Base-by-base conservation (phyloP, 1,140 invertebrate species). In the Mycetomoellerius zeteki region DNA sequence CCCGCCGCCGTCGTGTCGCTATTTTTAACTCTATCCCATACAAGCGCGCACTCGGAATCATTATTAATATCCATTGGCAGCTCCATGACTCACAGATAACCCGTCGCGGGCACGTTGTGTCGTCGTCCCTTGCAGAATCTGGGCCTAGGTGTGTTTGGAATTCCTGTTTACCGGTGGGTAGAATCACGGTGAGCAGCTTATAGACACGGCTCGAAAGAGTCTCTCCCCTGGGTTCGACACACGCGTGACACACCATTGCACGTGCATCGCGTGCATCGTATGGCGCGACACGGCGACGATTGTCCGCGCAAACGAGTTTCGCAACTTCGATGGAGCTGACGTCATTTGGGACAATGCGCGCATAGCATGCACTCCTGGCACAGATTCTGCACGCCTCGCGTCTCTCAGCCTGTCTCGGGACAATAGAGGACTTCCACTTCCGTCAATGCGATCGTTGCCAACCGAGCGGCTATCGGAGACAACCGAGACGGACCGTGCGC, bases 241-340 rank as follows among this genome's bases (percentile, higher is more conserved):
- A 62, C 30, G 75, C 27, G 43, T 19, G 77, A 82, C 65, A 69
- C 47, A 19, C 33, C 24, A 33, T 47, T 85, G 62, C 62, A 52
- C 62, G 77, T 69, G 52, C 43, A 84, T 71, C 76, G 80, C 27
- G 84, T 60, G 64, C 30, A 56, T 10, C 24, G 52, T 30, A 33
- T 71, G 71, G 56, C 21, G 21, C 50, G 62, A 27, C 50, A 14
- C 21, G 69, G 14, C 65, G 77, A 89, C 87, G 89, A 92, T 93
- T 92, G 91, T 92, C 91, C 60, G 76, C 71, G 82, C 88, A 90
- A 90, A 88, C 89, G 88, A 90, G 91, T 93, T 92, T 92, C 85
- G 85, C 89, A 91, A 92, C 82, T 76, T 30, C 37, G 52, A 8
- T 16, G 33, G 75, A 33, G 78, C 86, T 93, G 90, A 93, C 88